Base-by-base conservation (phyloP, 2,797 vertebrate genomes). In the Hydrophis major region DNA sequence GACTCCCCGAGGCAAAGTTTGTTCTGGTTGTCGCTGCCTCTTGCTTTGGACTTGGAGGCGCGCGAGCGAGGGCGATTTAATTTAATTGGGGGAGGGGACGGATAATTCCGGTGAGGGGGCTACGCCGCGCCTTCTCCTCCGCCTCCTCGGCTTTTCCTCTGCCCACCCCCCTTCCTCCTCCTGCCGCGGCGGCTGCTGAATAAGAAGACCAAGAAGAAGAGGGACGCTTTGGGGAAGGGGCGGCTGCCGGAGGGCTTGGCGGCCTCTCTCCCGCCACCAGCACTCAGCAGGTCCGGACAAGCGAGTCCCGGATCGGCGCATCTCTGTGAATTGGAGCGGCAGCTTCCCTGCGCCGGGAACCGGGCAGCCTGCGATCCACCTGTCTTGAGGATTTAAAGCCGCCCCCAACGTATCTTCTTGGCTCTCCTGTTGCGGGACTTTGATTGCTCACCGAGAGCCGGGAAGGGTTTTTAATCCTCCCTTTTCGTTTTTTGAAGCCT, bases 211-310 rank as follows among this genome's bases (percentile, higher is more conserved):
- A 87, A 93, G 94, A 88, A 87, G 50, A 10, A 53, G 50, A 53
- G 90, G 86, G 61, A 91, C 89, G 94, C n/a, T 63, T 88, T 91
- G 92, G 83, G 94, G 93, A 83, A 50, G 88, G 89, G 50, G 92
- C 13, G 94, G 91, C 96, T 94, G 66, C 95, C 93, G 87, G 95
- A 92, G 87, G 37, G 94, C 95, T 94, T 95, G 94, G 94, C 96
- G 96, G 96, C 96, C 96, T 94, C 91, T 91, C 96, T 95, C 96
- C 95, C 93, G 96, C 95, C 93, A n/a, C 27, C 14, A 6, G 59
- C 95, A 96, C 96, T 95, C 95, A 93, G 94, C 94, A 95, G 95
- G 95, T 93, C 93, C 94, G 93, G 91, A 91, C 91, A 90, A 94
- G 96, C 94, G 95, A 95, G 94, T 96, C 95, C 93, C 50, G 90